These are phyloP conservation scores for crab-eating macaque (Macaca fascicularis) DNA, from an alignment of 2,113 vertebrate genomes.

Conservation along the genomic window T2T-MFA8v1.1 NC_088380.1:38552501-38553000, in stretches of 20 bases:
- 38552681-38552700: not conserved
- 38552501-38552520: not conserved
- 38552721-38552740: not conserved
- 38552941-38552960: not conserved
- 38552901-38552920: not conserved
- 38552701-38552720: not conserved
- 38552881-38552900: not conserved
- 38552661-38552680: not conserved
- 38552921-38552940: not conserved
- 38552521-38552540: not conserved
- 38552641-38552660: not conserved
- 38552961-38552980: not conserved
- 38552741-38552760: not conserved
- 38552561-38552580: not conserved
- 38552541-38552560: not conserved
- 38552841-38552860: not conserved
- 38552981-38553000: not conserved
- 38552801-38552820: not conserved
- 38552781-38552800: not conserved
- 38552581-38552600: not conserved
- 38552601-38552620: not conserved
- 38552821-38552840: not conserved
- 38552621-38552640: not conserved
- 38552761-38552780: not conserved
- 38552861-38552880: not conserved